phyloP scores from a whole-genome alignment of 2,888 invertebrate species.

The Agrotis puta region DNA sequence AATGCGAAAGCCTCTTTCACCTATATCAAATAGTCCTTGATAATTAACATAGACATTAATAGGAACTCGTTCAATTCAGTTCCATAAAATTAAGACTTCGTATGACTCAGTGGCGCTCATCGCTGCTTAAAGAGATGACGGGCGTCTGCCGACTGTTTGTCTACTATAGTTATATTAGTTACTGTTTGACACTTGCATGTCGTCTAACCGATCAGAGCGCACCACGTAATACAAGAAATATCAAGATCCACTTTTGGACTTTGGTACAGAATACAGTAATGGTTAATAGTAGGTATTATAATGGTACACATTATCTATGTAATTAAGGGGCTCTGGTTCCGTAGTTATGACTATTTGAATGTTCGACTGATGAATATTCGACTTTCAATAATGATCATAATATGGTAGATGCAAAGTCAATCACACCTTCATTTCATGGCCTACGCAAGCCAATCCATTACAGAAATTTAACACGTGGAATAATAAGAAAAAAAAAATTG shows the following conservation, averaged over 20 bases:
- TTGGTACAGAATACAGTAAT: background rate
- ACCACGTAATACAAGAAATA: slow-evolving; percentile 4
- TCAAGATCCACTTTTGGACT: slow-evolving; percentile 13
- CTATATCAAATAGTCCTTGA: background rate
- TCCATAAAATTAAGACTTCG: background rate
- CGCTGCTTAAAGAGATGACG: slow-evolving; percentile 27
- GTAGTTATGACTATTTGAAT: no score
- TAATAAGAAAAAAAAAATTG: background rate
- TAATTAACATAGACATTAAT: background rate
- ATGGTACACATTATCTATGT: no score
- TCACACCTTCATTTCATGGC: background rate
- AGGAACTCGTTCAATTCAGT: background rate
- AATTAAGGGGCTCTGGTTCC: no score
- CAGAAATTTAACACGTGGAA: background rate
- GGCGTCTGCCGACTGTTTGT: slow-evolving; percentile 9
- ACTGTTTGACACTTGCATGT: slow-evolving; percentile 3
- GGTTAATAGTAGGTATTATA: background rate
- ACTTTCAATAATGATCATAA: no score
- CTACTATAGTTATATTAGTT: background rate
- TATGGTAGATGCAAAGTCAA: background rate
- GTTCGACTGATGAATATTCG: no score
- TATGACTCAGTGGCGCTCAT: background rate
- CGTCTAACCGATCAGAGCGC: slow-evolving; percentile 3
- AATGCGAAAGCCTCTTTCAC: background rate
- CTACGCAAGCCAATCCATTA: slow-evolving; percentile 3